These are phyloP conservation scores for Nematostella vectensis DNA, from an alignment of 92 coral and sea anemone genomes.

Conservation along the genomic window DNA sequence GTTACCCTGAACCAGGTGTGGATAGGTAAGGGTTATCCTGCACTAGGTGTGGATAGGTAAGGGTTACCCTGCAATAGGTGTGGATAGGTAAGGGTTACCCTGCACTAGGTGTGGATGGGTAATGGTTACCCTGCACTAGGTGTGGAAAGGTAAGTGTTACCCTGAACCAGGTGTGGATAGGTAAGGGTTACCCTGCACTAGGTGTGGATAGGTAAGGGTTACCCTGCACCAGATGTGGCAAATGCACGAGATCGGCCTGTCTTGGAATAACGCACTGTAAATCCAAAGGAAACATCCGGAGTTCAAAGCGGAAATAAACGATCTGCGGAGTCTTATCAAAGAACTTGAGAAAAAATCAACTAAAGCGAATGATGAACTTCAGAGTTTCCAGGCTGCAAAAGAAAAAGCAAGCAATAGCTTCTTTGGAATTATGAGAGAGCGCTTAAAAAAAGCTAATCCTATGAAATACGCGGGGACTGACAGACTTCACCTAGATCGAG, in stretches of 20 bases:
- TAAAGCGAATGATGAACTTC: constrained; percentile 4
- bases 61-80: no score
- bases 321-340: constrained; percentile 3
- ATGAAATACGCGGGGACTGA: constrained; percentile 24
- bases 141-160: no score
- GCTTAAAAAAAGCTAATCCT: constrained; percentile 9
- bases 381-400: constrained; percentile 8
- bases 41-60: no score
- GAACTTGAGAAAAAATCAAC: constrained; percentile 1
- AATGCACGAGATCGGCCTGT: constrained; percentile 6
- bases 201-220: no score
- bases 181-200: no score
- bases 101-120: no score
- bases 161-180: no score
- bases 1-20: no score
- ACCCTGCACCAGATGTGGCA: no score
- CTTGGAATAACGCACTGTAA: constrained; percentile 3
- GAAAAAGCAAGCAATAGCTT: constrained; percentile 19
- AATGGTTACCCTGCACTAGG: no score
- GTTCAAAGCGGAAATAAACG: not conserved
- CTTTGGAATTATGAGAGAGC: constrained; percentile 19
- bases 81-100: no score
- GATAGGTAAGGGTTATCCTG: no score
- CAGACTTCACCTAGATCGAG: constrained; percentile 11
- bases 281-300: constrained; percentile 12